A percentile compares a stretch with the other conserved stretches of the same genome.
These are phyloP conservation scores for Bimastos eiseni DNA, from an alignment of 2,888 invertebrate species.

Conservation along the genomic window DNA sequence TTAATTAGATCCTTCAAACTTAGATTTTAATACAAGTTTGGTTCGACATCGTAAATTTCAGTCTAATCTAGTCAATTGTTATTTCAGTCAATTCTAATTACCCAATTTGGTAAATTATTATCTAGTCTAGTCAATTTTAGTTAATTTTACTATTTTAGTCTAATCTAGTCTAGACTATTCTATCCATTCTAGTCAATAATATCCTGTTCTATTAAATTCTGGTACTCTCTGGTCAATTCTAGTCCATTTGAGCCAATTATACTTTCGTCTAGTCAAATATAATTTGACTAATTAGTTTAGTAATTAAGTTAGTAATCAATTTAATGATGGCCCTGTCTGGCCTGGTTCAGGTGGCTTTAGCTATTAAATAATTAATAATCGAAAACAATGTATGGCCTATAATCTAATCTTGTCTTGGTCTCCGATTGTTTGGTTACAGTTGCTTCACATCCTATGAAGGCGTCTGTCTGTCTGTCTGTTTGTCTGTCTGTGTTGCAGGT, in stretches of 20 bases:
- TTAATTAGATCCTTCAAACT: background rate
- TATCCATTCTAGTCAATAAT: background rate
- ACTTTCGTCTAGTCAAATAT: background rate
- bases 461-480: background rate
- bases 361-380: too few relatives aligned
- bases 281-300: too few relatives aligned
- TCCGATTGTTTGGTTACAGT: too few relatives aligned
- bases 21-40: background rate
- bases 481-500: slow-evolving; percentile 69
- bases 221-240: background rate
- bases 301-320: too few relatives aligned
- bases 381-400: too few relatives aligned
- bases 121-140: background rate
- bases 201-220: too few relatives aligned
- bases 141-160: background rate
- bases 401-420: too few relatives aligned
- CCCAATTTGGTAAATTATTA: background rate
- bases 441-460: background rate
- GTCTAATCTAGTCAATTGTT: background rate
- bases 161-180: background rate
- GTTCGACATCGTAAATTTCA: background rate
- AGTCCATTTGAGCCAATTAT: background rate
- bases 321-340: too few relatives aligned
- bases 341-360: too few relatives aligned
- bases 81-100: background rate